Base-by-base conservation (phyloP, 2,113 vertebrate genomes). In the Varanus komodoensis region DNA sequence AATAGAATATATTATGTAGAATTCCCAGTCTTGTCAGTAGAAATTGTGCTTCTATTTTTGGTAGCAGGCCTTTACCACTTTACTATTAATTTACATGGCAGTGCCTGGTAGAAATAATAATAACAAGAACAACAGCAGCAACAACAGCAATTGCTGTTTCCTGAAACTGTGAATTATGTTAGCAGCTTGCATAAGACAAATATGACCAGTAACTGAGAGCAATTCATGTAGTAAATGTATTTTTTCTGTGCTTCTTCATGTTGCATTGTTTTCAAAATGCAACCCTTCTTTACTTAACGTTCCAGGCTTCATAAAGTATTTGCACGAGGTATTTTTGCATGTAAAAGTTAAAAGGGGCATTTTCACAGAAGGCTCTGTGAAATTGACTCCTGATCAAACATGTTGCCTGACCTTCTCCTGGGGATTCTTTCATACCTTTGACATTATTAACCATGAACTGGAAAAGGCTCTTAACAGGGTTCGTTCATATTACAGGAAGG, bases 61-160 rank as follows among this genome's bases (percentile, higher is more conserved):
- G 57, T 32, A 44, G 84, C 92, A 92, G 73, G 34, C 83, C 57
- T 95, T 95, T 92, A 89, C 57, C 83, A 67, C 90, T 91, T 12
- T 14, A 93, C 74, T 93, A 61, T 93, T 93, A 89, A 74, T 57
- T 87, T 27, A 17, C 84, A 50, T 78, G 50, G 77, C 44, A 91
- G 50, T 78, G 44, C 9, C 67, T 32, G 94, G 34, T 75, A 64
- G 88, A 93, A 94, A 92, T 86, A 44, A 44, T 44, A 44, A 44
- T 44, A 44, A 44, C 38, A 44, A 44, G 38, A 44, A 44, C 38
- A 44, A 3, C 38, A 44, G 38, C 14, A 78, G 23, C 34, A 44
- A 4, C 23, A 61, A 38, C 84, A 93, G 89, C 86, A 79, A 44
- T 38, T 57, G 2, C 61, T 73, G 64, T 12, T 50, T 75, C 21